These are phyloP conservation scores for Chaitophorus viminalis DNA, from an alignment of 2,888 invertebrate genomes.

Conservation along the genomic window DNA sequence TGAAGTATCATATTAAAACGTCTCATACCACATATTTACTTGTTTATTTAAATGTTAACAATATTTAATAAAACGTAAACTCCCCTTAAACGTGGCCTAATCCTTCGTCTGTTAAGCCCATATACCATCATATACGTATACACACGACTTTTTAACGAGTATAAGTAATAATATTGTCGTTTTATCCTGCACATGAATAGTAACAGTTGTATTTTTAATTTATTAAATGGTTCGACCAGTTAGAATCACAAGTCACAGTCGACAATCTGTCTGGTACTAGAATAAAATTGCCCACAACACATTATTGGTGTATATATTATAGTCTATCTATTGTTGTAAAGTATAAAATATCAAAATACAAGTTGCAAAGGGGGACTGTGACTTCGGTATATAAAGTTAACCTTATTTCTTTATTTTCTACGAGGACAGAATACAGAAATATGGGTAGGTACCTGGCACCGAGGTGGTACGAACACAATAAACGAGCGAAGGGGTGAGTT, in stretches of 20 bases:
- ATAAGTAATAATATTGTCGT: not conserved
- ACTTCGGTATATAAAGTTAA: constrained; percentile 51
- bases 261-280: not conserved
- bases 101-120: too few relatives aligned
- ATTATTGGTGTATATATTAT: constrained; percentile 10
- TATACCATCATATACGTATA: too few relatives aligned
- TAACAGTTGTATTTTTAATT: constrained; percentile 5
- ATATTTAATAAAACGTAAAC: too few relatives aligned
- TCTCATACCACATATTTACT: too few relatives aligned
- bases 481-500: constrained; percentile 47
- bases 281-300: not conserved
- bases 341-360: constrained; percentile 38
- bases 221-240: constrained; percentile 8
- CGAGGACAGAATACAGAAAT: constrained; percentile 44
- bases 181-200: not conserved
- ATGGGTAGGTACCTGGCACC: constrained; percentile 51
- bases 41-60: too few relatives aligned
- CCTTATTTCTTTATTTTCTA: constrained; percentile 56
- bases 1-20: too few relatives aligned
- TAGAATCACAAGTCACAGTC: not conserved
- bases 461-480: constrained; percentile 56
- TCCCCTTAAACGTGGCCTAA: too few relatives aligned
- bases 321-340: constrained; percentile 32
- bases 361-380: constrained; percentile 31
- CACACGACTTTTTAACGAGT: too few relatives aligned